Base-by-base conservation (phyloP, 2,797 vertebrate genomes). In the Cetoscarus ocellatus region DNA sequence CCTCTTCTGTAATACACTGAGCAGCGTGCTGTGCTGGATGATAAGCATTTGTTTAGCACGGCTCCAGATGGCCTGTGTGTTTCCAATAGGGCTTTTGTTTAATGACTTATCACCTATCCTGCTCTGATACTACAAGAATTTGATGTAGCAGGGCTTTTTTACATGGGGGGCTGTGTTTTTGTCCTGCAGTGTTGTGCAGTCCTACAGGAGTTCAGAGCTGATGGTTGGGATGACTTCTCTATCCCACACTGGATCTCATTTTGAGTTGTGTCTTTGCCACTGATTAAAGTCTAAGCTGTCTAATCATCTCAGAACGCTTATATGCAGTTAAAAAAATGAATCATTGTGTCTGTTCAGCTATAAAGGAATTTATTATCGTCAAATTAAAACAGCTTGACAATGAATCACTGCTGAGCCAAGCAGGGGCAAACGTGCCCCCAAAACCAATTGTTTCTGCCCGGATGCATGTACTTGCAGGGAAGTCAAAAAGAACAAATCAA, bases 51-150 rank as follows among this genome's bases (percentile, higher is more conserved):
- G 67, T 82, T 79, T 68, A 83, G 73, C 62, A 54, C 52, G 57
- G 54, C 68, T 82, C 79, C 80, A 84, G 75, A 86, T 83, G 75
- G 63, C 59, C 61, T 35, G 17, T 67, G 71, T 62, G 47, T 84
- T 86, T 86, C 80, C 75, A 64, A 39, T 47, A 73, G 50, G 67
- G 67, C 18, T 90, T 75, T 83, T 74, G 61, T 81, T 86, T 56
- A 81, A 86, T 68, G 57, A 85, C 83, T 86, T 82, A 88, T 89
- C 87, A 85, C 60, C 56, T 84, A 82, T 90, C 82, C 86, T 87
- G 79, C 67, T 83, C 76, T 17, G 75, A 86, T 86, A 83, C 56
- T 17, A 82, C 77, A 48, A 68, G 70, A 70, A 79, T 74, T 63
- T 8, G 36, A 64, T 77, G 72, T 48, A 79, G 70, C 65, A 48